A percentile compares a stretch with the other conserved stretches of the same genome.
phyloP scores from a whole-genome alignment of 1,140 invertebrate species.

The Meloidogyne hapla region DNA sequence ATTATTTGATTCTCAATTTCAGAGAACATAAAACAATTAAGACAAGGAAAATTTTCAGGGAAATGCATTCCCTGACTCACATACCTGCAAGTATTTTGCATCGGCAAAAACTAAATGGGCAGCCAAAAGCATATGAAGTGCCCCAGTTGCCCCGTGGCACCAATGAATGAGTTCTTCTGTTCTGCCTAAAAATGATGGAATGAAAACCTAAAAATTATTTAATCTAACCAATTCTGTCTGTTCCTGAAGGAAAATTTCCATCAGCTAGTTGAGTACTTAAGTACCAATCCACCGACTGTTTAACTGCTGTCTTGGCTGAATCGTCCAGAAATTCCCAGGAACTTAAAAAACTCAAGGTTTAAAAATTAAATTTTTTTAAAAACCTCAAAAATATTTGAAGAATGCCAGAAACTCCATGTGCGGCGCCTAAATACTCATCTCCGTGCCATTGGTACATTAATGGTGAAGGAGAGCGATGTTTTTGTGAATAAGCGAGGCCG shows the following conservation, averaged over 20 bases:
- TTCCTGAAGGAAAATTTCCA: constrained; percentile 82
- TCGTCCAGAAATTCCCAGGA: constrained; percentile 29
- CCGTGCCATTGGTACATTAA: constrained; percentile 51
- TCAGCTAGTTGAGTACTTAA: constrained; percentile 70
- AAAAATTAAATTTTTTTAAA: not conserved
- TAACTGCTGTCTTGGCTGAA: constrained; percentile 31
- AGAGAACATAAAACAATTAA: not conserved
- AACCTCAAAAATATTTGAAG: constrained; percentile 46
- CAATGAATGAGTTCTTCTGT: constrained; percentile 27
- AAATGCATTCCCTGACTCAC: too few relatives aligned
- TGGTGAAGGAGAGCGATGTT: constrained; percentile 20
- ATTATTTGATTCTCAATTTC: not conserved
- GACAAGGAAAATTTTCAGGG: too few relatives aligned
- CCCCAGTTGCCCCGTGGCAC: constrained; percentile 35
- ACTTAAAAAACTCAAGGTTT: constrained; percentile 33
- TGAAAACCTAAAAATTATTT: not conserved
- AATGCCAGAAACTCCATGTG: constrained; percentile 53
- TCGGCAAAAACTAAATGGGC: constrained; percentile 77
- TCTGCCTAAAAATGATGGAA: not conserved
- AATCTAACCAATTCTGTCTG: constrained; percentile 68
- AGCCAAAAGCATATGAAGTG: constrained; percentile 72
- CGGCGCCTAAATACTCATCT: constrained; percentile 53
- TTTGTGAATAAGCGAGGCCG: constrained; percentile 34
- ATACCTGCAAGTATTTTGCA: constrained; percentile 72
- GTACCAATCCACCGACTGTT: constrained; percentile 70